Evolutionary conservation across 2,797 vertebrate species (phyloP).

Genomic region (Lacerta bilineata): DNA sequence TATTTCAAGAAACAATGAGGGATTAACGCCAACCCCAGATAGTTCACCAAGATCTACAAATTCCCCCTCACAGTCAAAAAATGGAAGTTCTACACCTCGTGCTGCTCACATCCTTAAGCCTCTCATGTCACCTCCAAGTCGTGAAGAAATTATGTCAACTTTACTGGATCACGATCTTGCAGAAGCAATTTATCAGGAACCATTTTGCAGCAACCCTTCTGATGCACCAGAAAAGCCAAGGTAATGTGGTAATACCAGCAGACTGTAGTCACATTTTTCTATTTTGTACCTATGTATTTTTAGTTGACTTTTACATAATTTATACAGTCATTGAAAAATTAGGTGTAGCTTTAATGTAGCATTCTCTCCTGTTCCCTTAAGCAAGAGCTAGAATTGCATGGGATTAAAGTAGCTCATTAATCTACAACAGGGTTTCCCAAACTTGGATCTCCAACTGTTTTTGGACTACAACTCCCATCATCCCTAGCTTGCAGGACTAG

Average conservation of each 20-base stretch:
- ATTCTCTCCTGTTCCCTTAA: neutral
- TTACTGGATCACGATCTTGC: constrained; percentile 92
- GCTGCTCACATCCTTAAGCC: constrained; percentile 93
- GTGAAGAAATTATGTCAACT: constrained; percentile 95
- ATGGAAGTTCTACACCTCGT: constrained; percentile 85
- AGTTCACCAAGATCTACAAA: constrained; percentile 94
- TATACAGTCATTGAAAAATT: neutral
- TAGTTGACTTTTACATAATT: neutral
- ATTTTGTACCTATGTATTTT: constrained; percentile 13
- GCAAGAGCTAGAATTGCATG: neutral
- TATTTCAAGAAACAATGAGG: constrained; percentile 84
- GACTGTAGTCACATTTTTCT: neutral
- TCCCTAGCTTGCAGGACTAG: too few relatives aligned
- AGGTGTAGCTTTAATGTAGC: neutral
- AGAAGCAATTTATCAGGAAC: constrained; percentile 94
- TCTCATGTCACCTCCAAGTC: constrained; percentile 97
- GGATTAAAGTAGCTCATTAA: neutral
- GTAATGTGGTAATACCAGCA: constrained; percentile 76
- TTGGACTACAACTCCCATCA: too few relatives aligned
- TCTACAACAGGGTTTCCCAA: too few relatives aligned
- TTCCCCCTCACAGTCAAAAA: constrained; percentile 91
- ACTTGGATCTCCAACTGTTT: too few relatives aligned
- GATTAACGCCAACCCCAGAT: constrained; percentile 90
- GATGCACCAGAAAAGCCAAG: constrained; percentile 94
- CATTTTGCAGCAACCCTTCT: constrained; percentile 96